Percentiles rank a stretch among this genome's conserved stretches.
phyloP scores from a whole-genome alignment of 2,797 vertebrate species.

The Momotus momota region DNA sequence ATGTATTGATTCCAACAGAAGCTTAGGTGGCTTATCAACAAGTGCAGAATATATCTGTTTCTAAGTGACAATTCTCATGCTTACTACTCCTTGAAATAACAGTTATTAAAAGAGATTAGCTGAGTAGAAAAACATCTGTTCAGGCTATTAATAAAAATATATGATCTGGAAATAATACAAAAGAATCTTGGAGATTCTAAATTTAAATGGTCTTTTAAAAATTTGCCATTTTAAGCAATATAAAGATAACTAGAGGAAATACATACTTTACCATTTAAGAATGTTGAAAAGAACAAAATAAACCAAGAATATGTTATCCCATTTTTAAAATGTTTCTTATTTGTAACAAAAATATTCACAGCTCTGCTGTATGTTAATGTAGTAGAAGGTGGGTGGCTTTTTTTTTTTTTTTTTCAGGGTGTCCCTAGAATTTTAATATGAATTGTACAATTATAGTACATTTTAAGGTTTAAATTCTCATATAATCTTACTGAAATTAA shows the following conservation, averaged over 20 bases:
- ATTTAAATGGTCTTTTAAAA: not conserved
- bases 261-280: not conserved
- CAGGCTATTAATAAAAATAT: not conserved
- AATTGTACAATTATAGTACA: not conserved
- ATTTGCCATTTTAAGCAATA: not conserved
- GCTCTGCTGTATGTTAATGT: not conserved
- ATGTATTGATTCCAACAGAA: conserved; percentile 16
- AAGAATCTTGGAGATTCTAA: not conserved
- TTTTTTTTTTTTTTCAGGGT: too few relatives aligned
- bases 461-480: not conserved
- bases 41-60: not conserved
- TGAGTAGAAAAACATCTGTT: not conserved
- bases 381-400: not conserved
- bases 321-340: not conserved
- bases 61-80: not conserved
- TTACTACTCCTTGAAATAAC: not conserved
- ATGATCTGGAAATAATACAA: not conserved
- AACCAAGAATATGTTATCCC: not conserved
- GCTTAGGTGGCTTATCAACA: not conserved
- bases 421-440: not conserved
- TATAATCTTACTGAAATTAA: not conserved
- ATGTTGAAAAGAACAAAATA: not conserved
- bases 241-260: not conserved
- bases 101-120: not conserved
- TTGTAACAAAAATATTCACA: not conserved